Conservation (phyloP, 2,888 invertebrate species). For the Zhengitettix transpicula region DNA sequence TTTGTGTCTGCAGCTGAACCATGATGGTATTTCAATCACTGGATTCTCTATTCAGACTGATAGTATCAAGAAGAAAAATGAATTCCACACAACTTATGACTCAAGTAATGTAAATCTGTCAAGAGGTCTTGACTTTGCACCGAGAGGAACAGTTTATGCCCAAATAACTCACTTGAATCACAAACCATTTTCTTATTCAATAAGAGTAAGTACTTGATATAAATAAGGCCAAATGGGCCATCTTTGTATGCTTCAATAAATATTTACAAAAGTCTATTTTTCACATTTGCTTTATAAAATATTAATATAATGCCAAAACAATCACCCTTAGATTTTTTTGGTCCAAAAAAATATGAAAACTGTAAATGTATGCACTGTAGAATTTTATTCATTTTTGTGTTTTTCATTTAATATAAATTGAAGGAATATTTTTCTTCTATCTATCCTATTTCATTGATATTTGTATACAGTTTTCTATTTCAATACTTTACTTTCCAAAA, state of each 20-base stretch:
- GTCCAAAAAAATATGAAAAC: no score
- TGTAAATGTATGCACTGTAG: no score
- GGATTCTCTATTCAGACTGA: not conserved
- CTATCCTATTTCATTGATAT: no score
- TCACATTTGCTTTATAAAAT: no score
- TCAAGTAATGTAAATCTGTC: not conserved
- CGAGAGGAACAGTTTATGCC: not conserved
- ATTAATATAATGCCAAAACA: no score
- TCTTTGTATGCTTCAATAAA: no score
- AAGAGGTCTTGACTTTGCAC: not conserved
- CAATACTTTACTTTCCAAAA: no score
- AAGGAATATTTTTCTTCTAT: no score
- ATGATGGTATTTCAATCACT: not conserved
- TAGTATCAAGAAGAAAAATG: not conserved
- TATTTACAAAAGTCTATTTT: no score
- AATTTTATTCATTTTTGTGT: not conserved
- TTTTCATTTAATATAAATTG: not conserved
- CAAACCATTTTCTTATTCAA: not conserved
- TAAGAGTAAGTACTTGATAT: not conserved
- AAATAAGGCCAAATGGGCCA: no score
- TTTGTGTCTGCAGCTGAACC: not conserved
- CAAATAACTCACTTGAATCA: not conserved
- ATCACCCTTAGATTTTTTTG: no score
- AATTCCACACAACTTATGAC: not conserved
- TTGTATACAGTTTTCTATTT: no score